Evolutionary conservation across 2,797 vertebrate genomes (phyloP).

Genomic region (Lepus oiostolus): DNA sequence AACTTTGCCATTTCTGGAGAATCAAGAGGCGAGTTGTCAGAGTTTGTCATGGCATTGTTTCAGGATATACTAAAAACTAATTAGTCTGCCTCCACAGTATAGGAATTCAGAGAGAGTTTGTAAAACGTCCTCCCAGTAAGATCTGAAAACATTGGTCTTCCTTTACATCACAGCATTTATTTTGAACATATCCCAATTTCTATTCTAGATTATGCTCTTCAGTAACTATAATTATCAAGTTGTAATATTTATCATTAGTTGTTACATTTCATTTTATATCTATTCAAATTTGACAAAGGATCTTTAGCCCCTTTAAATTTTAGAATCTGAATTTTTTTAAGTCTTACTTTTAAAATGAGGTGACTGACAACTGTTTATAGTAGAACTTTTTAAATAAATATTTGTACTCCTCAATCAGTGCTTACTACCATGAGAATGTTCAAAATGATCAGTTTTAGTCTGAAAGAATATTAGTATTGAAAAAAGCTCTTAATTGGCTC

Average conservation of each 20-base stretch:
- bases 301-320: slow-evolving; percentile 67
- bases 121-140: background rate
- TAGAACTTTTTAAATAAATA: slow-evolving; percentile 63
- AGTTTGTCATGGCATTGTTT: background rate
- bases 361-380: slow-evolving; percentile 49
- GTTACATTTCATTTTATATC: slow-evolving; percentile 62
- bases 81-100: background rate
- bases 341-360: slow-evolving; percentile 68
- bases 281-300: slow-evolving; percentile 56
- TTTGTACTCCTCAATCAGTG: slow-evolving; percentile 61
- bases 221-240: background rate
- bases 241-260: slow-evolving; percentile 1
- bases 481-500: background rate
- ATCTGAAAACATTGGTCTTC: slow-evolving; percentile 32
- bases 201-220: background rate
- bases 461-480: background rate
- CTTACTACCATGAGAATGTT: slow-evolving; percentile 50
- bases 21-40: slow-evolving; percentile 26
- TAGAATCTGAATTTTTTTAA: slow-evolving; percentile 70
- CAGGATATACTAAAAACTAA: background rate
- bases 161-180: slow-evolving; percentile 16
- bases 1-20: slow-evolving; percentile 52
- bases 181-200: slow-evolving; percentile 54
- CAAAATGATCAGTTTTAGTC: slow-evolving; percentile 7
- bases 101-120: background rate